These are phyloP conservation scores for Platycnemis pennipes DNA, from an alignment of 2,888 invertebrate genomes.

Conservation along the genomic window DNA sequence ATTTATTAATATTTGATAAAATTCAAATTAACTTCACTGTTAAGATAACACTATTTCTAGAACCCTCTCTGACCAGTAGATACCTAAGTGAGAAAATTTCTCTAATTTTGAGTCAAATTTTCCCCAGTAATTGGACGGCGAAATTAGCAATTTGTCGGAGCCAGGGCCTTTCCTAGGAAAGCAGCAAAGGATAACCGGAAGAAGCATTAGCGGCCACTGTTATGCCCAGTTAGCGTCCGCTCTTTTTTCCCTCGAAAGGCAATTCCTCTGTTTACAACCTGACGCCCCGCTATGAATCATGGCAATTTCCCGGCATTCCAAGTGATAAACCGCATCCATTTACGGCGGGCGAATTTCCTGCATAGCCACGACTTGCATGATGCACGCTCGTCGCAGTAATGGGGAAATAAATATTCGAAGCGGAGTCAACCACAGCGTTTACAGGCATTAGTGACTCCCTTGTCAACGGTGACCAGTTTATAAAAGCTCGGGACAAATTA, in stretches of 20 bases:
- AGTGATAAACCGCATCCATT: constrained; percentile 52
- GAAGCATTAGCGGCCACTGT: background rate
- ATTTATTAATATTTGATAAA: too few species aligned
- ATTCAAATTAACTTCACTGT: too few species aligned
- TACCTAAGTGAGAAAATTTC: too few species aligned
- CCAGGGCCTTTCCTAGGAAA: background rate
- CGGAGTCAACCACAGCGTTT: background rate
- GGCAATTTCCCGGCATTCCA: constrained; percentile 29
- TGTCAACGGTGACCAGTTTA: constrained; percentile 16
- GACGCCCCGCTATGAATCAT: constrained; percentile 30
- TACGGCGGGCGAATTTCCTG: constrained; percentile 34
- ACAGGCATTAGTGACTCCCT: background rate
- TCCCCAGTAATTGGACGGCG: background rate
- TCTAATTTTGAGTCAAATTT: background rate
- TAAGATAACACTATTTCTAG: too few species aligned
- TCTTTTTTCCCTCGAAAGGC: constrained; percentile 22
- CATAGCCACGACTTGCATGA: constrained; percentile 14
- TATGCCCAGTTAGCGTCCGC: constrained; percentile 29
- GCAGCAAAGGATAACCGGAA: constrained; percentile 23
- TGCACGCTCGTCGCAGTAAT: background rate
- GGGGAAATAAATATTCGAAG: constrained; percentile 16
- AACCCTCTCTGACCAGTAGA: too few species aligned
- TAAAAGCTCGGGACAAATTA: background rate
- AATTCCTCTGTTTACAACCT: constrained; percentile 19
- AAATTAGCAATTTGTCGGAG: constrained; percentile 3